Evolutionary conservation across 2,888 invertebrate species (phyloP).

Genomic region (Keiferia lycopersicella): DNA sequence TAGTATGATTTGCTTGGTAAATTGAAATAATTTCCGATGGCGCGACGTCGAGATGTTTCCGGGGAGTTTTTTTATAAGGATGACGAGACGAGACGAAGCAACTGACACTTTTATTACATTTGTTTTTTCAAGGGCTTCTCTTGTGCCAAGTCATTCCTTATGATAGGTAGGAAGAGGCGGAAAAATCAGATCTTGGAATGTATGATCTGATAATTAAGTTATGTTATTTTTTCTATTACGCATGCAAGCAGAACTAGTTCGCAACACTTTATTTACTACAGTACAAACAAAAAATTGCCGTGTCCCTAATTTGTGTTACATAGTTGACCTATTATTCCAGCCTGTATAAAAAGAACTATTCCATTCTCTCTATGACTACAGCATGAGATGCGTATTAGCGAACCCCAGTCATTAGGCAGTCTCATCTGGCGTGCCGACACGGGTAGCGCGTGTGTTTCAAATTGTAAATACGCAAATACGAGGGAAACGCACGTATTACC

Average conservation of each 20-base stretch:
- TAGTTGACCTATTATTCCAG: too few species aligned
- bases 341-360: not conserved
- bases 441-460: slow-evolving; percentile 31
- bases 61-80: not conserved
- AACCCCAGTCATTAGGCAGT: slow-evolving; percentile 5
- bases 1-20: slow-evolving; percentile 23
- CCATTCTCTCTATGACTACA: not conserved
- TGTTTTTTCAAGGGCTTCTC: too few species aligned
- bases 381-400: not conserved
- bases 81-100: not conserved
- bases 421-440: slow-evolving; percentile 14
- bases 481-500: slow-evolving; percentile 10
- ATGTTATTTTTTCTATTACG: too few species aligned
- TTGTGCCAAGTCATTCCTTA: too few species aligned
- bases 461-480: slow-evolving; percentile 43
- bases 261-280: too few species aligned
- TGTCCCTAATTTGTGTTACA: too few species aligned
- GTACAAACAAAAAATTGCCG: too few species aligned
- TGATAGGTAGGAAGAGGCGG: too few species aligned
- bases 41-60: slow-evolving; percentile 5
- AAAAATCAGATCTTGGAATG: too few species aligned
- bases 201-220: too few species aligned
- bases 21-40: slow-evolving; percentile 23
- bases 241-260: too few species aligned
- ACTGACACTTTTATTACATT: not conserved